Percentiles rank a stretch among this genome's conserved stretches.
phyloP scores from a whole-genome alignment of 2,888 invertebrate genomes.

The Corbicula japonica region DNA sequence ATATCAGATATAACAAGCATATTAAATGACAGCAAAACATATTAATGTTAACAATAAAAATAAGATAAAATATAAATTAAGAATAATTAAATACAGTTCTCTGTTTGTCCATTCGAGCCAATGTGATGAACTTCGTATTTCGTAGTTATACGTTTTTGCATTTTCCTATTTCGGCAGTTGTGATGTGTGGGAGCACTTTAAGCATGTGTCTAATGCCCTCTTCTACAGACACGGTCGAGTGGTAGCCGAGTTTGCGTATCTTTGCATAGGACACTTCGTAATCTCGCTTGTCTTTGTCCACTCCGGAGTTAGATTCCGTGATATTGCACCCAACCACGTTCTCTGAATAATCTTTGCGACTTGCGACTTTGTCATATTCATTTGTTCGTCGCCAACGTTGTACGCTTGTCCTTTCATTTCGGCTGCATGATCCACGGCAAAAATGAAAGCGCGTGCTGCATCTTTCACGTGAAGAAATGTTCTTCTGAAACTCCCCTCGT shows the following conservation, averaged over 20 bases:
- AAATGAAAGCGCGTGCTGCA: constrained; percentile 85
- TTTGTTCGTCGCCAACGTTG: constrained; percentile 85
- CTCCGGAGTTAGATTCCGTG: constrained; percentile 78
- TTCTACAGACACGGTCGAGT: constrained; percentile 81
- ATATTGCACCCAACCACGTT: constrained; percentile 81
- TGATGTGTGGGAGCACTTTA: constrained; percentile 81
- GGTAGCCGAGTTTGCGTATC: constrained; percentile 83
- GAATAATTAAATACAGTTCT: background rate
- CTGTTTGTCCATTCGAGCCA: background rate
- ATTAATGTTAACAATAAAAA: background rate
- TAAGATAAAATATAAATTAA: background rate
- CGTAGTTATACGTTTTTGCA: constrained; percentile 70
- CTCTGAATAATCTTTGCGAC: constrained; percentile 82
- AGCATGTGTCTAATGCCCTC: constrained; percentile 83
- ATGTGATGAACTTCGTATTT: background rate
- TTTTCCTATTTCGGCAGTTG: constrained; percentile 64
- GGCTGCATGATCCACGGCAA: constrained; percentile 82
- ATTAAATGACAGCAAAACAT: background rate
- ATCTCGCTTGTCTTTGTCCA: constrained; percentile 86
- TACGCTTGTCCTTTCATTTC: constrained; percentile 83
- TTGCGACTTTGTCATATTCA: constrained; percentile 85
- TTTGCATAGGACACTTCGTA: constrained; percentile 85
- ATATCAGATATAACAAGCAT: background rate
- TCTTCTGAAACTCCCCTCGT: constrained; percentile 84
- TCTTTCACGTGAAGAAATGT: constrained; percentile 86